Percentiles rank a stretch among this genome's conserved stretches.
phyloP scores from a whole-genome alignment of 1,140 invertebrate genomes.

The Bombus balteatus region DNA sequence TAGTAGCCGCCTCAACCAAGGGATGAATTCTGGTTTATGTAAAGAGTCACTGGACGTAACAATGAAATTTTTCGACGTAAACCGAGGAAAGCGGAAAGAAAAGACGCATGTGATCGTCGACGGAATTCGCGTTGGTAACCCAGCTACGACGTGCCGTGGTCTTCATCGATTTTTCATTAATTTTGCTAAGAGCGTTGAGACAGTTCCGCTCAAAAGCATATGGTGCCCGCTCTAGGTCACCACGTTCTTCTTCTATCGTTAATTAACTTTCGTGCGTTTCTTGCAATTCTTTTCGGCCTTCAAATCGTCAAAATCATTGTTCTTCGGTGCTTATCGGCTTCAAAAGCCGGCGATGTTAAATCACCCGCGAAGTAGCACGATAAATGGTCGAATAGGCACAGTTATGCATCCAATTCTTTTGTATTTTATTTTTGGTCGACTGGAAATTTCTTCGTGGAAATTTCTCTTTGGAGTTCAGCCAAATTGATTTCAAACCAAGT shows the following conservation, averaged over 20 bases:
- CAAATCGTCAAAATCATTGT: background rate
- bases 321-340: background rate
- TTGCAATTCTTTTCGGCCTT: background rate
- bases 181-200: background rate
- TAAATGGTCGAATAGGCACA: background rate
- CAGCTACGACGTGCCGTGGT: background rate
- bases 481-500: no score
- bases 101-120: background rate
- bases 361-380: background rate
- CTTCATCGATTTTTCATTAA: conserved; percentile 36
- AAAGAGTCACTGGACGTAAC: no score
- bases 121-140: conserved; percentile 2
- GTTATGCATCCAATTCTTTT: background rate
- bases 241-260: conserved; percentile 15
- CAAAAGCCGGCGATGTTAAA: background rate
- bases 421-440: background rate
- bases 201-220: background rate
- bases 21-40: no score
- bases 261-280: conserved; percentile 4
- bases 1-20: no score
- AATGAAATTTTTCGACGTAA: background rate
- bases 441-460: no score
- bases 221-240: background rate
- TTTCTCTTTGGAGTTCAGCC: no score
- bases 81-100: no score